Percentiles rank a stretch among this genome's conserved stretches.
These are phyloP conservation scores for Drosophila buzzatii DNA, from an alignment of 2,888 invertebrate genomes.

Conservation along the genomic window DNA sequence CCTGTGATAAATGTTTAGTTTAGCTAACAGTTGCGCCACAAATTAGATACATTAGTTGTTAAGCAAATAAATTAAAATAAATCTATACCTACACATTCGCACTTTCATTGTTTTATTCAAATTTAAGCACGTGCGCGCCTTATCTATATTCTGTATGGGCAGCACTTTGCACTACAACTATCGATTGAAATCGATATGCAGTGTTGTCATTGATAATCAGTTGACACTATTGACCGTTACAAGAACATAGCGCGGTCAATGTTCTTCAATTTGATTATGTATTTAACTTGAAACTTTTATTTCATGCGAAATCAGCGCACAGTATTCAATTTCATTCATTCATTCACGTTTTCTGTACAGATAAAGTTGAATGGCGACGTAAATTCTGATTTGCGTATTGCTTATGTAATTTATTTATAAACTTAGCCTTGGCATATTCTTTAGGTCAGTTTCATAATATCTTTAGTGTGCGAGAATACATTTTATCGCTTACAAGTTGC, in stretches of 20 bases:
- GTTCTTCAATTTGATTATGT: slow-evolving; percentile 5
- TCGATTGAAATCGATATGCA: slow-evolving; percentile 33
- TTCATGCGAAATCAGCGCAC: slow-evolving; percentile 17
- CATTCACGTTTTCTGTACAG: slow-evolving; percentile 33
- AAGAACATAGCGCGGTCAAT: slow-evolving; percentile 21
- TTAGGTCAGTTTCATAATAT: slow-evolving; percentile 51
- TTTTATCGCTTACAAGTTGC: slow-evolving; percentile 49
- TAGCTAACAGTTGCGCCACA: slow-evolving; percentile 5
- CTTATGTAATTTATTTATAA: slow-evolving; percentile 31
- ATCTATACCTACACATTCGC: not conserved
- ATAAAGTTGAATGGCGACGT: slow-evolving; percentile 54
- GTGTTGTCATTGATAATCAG: slow-evolving; percentile 12
- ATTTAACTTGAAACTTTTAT: slow-evolving; percentile 17
- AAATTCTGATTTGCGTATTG: slow-evolving; percentile 14
- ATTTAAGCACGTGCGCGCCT: slow-evolving; percentile 8
- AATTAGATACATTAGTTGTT: slow-evolving; percentile 3
- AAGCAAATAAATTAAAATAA: not conserved
- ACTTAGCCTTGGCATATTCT: slow-evolving; percentile 40
- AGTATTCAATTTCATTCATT: too few species aligned
- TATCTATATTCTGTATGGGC: slow-evolving; percentile 22
- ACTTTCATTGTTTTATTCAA: slow-evolving; percentile 3
- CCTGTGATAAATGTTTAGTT: slow-evolving; percentile 53
- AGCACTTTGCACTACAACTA: slow-evolving; percentile 25
- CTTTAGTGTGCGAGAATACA: slow-evolving; percentile 35
- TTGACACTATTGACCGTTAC: slow-evolving; percentile 49